Evolutionary conservation across 2,113 vertebrate genomes (phyloP).

Genomic region (Seriola rivoliana): DNA sequence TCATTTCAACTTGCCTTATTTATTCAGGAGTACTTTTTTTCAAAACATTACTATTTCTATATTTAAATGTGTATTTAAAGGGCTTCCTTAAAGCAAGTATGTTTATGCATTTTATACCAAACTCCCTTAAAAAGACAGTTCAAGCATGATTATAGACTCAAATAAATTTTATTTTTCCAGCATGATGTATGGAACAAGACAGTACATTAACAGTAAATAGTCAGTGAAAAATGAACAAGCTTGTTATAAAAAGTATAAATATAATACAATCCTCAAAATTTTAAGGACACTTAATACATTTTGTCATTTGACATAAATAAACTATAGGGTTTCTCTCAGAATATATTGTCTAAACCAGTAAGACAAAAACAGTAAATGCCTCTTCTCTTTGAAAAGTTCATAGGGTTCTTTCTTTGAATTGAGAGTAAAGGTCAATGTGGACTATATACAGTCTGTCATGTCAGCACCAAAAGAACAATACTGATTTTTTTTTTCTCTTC

Average conservation of each 20-base stretch:
- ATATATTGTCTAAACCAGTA: constrained; percentile 84
- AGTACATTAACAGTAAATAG: constrained; percentile 71
- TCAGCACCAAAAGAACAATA: constrained; percentile 75
- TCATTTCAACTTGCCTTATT: neutral
- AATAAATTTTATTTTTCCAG: constrained; percentile 79
- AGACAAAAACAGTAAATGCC: constrained; percentile 81
- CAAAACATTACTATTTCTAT: neutral
- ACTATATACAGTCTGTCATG: constrained; percentile 71
- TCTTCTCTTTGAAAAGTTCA: constrained; percentile 73
- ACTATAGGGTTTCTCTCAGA: constrained; percentile 68
- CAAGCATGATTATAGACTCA: constrained; percentile 39
- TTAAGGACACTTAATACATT: constrained; percentile 77
- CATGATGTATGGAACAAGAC: constrained; percentile 73
- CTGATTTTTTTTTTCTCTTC: constrained; percentile 38
- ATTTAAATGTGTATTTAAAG: neutral
- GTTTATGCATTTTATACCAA: neutral
- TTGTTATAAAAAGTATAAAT: constrained; percentile 87
- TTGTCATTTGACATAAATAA: constrained; percentile 80
- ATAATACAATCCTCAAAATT: constrained; percentile 79
- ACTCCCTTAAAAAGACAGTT: neutral
- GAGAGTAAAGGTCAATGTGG: constrained; percentile 54
- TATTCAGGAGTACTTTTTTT: neutral
- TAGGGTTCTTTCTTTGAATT: constrained; percentile 63
- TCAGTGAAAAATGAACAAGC: constrained; percentile 79
- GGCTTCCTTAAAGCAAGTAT: neutral